Base-by-base conservation (phyloP, 2,113 vertebrate genomes). In the Odocoileus hemionus region DNA sequence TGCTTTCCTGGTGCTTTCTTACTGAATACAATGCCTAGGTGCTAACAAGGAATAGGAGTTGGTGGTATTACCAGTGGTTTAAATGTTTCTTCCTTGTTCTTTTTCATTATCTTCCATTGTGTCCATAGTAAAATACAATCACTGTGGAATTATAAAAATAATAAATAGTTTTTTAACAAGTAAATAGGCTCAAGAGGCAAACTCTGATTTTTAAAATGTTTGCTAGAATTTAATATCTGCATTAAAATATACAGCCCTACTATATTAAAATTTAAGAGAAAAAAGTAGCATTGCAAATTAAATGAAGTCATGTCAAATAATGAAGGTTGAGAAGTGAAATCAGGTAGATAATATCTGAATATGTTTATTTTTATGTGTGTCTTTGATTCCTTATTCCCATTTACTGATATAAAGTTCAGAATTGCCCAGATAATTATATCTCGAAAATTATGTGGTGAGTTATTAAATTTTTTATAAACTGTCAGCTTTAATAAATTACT, bases 351-450 rank as follows among this genome's bases (percentile, higher is more conserved):
- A 89, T 82, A n/a, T 3, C 45, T 95, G 79, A 92, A 96, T 89
- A 76, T 89, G 83, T 94, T 95, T 94, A 91, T 78, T 96, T 87
- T 86, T 89, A 61, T 88, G 52, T 92, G 87, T 92, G 88, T 96
- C 67, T 76, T 87, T 95, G 74, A 70, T 55, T 88, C 93, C 47
- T 76, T 43, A 89, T 89, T 94, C 54, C 26, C 12, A 25, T 74
- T 96, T 78, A 83, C 57, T 30, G 9, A 61, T 45, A 2, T 88
- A 93, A 95, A 95, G 78, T 96, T 89, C 91, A 96, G 17, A 89
- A 94, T 91, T 91, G 2, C 45, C 45, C n/a, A 95, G 36, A 95
- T 92, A 89, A 67, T 80, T 95, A 97, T 36, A 57, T 78, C 83
- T 70, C 86, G 57, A 94, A 95, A 94, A 92, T 76, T 57, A 39